Evolutionary conservation across 2,113 vertebrate genomes (phyloP).

Genomic region (Hoplias malabaricus): DNA sequence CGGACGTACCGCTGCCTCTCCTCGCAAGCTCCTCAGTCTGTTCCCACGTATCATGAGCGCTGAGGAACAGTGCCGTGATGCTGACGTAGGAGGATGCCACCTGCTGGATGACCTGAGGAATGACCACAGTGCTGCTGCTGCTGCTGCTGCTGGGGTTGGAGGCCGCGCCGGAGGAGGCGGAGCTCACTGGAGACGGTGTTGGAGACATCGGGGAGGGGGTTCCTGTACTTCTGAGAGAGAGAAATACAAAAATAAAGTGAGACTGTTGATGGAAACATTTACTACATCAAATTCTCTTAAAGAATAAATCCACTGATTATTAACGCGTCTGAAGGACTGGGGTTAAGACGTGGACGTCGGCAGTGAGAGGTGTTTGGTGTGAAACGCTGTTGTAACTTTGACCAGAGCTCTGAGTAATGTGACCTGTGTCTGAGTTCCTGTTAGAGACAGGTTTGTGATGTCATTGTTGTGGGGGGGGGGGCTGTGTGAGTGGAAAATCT

Average conservation of each 20-base stretch:
- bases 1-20: slow-evolving; percentile 80
- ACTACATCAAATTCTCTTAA: no score
- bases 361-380: no score
- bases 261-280: not conserved
- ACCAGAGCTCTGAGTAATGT: no score
- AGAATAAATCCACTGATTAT: no score
- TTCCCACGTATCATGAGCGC: slow-evolving; percentile 88
- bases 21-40: slow-evolving; percentile 80
- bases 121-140: slow-evolving; percentile 63
- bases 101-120: slow-evolving; percentile 80
- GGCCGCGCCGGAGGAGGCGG: slow-evolving; percentile 66
- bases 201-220: slow-evolving; percentile 78
- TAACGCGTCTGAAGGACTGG: no score
- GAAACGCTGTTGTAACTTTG: no score
- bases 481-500: no score
- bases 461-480: no score
- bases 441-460: no score
- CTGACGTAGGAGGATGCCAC: slow-evolving; percentile 84
- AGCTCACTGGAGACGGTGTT: slow-evolving; percentile 79
- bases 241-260: not conserved
- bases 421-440: no score
- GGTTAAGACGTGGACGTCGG: no score
- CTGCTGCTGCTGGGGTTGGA: slow-evolving; percentile 65
- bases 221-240: slow-evolving; percentile 72
- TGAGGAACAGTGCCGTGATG: slow-evolving; percentile 86